Evolutionary conservation across 1,140 invertebrate genomes (phyloP).

Genomic region (Aricia agestis): DNA sequence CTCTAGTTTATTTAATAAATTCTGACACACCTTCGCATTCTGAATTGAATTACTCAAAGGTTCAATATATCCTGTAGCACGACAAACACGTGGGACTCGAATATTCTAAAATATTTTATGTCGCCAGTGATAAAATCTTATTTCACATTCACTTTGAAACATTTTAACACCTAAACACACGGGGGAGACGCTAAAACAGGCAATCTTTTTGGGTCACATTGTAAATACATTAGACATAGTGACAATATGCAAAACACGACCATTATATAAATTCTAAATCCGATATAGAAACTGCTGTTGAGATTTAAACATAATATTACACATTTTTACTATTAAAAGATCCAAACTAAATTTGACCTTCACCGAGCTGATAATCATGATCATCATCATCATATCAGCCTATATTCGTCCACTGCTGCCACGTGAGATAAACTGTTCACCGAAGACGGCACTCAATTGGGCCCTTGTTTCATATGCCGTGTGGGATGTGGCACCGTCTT

Average conservation of each 20-base stretch:
- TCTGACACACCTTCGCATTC: not conserved
- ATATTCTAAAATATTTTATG: constrained; percentile 13
- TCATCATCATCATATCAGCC: no score
- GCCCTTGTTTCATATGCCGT: no score
- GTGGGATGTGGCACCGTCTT: no score
- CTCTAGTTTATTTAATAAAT: not conserved
- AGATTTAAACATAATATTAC: no score
- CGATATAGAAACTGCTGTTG: not conserved
- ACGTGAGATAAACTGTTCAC: no score
- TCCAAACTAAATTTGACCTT: no score
- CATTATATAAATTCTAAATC: not conserved
- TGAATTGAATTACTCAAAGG: not conserved
- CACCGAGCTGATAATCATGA: no score
- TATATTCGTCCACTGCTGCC: no score
- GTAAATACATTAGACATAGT: not conserved
- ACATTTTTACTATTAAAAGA: no score
- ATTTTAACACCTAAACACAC: not conserved
- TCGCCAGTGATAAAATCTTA: not conserved
- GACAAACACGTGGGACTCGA: not conserved
- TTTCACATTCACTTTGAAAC: not conserved
- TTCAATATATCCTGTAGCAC: not conserved
- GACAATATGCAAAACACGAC: not conserved
- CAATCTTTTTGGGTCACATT: not conserved
- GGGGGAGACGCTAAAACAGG: not conserved
- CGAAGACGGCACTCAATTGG: no score